Conservation (phyloP, 2,797 vertebrate species). For the Sebastes oblongus region DNA sequence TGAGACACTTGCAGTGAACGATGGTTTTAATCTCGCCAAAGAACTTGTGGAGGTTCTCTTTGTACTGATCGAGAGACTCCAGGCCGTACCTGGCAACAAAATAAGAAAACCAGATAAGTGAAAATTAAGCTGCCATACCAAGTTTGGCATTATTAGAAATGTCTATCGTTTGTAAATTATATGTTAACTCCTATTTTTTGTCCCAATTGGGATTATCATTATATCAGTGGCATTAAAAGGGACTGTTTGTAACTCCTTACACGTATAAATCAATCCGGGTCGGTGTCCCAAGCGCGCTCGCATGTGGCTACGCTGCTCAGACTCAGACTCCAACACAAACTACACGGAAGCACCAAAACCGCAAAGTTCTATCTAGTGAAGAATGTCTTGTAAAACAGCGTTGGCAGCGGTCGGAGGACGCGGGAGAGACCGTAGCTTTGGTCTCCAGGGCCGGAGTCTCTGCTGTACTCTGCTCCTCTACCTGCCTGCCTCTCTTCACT, state of each 20-base stretch:
- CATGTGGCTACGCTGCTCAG: no score
- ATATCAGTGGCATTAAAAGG: no score
- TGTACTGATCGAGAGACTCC: slow-evolving; percentile 71
- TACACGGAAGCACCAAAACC: no score
- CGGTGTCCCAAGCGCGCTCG: fast-evolving
- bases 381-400: fast-evolving
- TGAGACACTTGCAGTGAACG: slow-evolving; percentile 73
- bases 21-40: slow-evolving; percentile 75
- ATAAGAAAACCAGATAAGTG: neutral
- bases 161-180: neutral
- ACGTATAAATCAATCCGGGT: no score
- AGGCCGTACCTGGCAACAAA: slow-evolving; percentile 72
- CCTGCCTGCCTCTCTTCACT: no score
- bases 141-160: neutral
- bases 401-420: fast-evolving
- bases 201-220: neutral
- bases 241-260: no score
- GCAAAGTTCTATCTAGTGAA: fast-evolving
- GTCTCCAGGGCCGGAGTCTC: no score
- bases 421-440: no score
- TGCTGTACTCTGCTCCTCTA: no score
- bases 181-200: neutral
- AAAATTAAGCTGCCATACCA: neutral
- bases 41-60: slow-evolving; percentile 76
- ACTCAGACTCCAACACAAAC: no score